A percentile compares a stretch with the other conserved stretches of the same genome.
These are phyloP conservation scores for Heliconius ismenius DNA, from an alignment of 2,888 invertebrate species.

Conservation along the genomic window DNA sequence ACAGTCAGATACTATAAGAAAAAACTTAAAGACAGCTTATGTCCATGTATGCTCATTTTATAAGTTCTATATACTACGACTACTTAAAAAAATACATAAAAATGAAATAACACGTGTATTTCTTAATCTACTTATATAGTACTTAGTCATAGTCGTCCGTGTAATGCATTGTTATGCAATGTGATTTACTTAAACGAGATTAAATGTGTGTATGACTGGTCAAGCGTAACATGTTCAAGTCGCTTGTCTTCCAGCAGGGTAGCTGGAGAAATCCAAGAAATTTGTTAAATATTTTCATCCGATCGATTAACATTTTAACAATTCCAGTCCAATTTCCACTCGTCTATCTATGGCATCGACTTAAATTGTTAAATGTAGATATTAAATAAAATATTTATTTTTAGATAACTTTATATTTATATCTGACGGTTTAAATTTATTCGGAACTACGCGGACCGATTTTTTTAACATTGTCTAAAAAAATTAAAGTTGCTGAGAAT, in stretches of 20 bases:
- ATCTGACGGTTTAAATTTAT: not conserved
- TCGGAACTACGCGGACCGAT: not conserved
- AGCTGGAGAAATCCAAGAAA: too few relatives aligned
- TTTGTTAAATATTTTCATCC: slow-evolving; percentile 1
- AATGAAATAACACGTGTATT: slow-evolving; percentile 6
- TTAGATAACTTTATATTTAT: not conserved
- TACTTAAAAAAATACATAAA: not conserved
- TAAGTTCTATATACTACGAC: not conserved
- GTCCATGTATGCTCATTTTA: not conserved
- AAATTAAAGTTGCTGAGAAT: too few relatives aligned
- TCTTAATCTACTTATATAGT: slow-evolving; percentile 16
- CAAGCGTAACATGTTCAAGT: not conserved
- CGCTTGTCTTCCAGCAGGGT: too few relatives aligned
- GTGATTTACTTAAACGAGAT: slow-evolving; percentile 30
- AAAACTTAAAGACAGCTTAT: not conserved
- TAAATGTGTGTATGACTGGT: slow-evolving; percentile 12
- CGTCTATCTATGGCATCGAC: not conserved
- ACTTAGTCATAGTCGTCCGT: slow-evolving; percentile 24
- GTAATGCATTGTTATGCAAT: slow-evolving; percentile 30
- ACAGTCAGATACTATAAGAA: too few relatives aligned
- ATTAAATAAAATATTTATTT: not conserved
- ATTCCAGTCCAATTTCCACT: not conserved
- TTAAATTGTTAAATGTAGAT: not conserved
- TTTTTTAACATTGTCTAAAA: not conserved
- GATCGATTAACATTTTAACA: slow-evolving; percentile 4